Percentiles rank a stretch among this genome's conserved stretches.
phyloP scores from a whole-genome alignment of 2,797 vertebrate genomes.

The Trachops cirrhosus region DNA sequence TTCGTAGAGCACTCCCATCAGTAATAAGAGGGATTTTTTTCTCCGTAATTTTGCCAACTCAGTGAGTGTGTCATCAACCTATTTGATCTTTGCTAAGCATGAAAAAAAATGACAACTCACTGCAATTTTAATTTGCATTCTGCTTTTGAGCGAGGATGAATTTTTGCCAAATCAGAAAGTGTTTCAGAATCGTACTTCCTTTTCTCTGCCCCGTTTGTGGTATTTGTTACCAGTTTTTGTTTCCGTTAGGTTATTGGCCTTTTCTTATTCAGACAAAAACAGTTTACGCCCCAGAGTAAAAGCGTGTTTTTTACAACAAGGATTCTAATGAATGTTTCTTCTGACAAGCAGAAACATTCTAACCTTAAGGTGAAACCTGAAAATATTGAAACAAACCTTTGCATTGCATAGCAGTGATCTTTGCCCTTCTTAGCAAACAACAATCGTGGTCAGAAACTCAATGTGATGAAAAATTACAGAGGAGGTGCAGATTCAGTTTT shows the following conservation, averaged over 20 bases:
- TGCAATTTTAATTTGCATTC: slow-evolving; percentile 1
- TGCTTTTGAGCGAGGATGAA: not conserved
- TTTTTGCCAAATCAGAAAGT: not conserved
- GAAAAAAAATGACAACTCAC: not conserved
- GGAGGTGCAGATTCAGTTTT: not conserved
- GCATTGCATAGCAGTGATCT: not conserved
- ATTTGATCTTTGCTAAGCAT: slow-evolving; percentile 1
- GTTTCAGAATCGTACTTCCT: not conserved
- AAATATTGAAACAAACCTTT: slow-evolving; percentile 38
- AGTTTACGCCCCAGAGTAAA: not conserved
- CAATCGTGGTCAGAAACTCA: slow-evolving; percentile 3
- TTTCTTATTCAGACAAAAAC: slow-evolving; percentile 1
- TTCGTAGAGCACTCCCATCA: not conserved
- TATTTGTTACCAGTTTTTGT: not conserved
- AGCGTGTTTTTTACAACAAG: slow-evolving; percentile 20
- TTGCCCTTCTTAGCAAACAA: slow-evolving; percentile 49
- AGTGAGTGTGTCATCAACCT: not conserved
- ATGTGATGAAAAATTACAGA: not conserved
- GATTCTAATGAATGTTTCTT: slow-evolving; percentile 36
- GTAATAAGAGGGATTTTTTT: not conserved
- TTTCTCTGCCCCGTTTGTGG: not conserved
- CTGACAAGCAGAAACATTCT: not conserved
- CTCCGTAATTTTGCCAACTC: not conserved
- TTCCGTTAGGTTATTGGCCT: not conserved
- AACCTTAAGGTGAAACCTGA: slow-evolving; percentile 23